phyloP scores from a whole-genome alignment of 2,888 invertebrate species.

The Apantesis nais region DNA sequence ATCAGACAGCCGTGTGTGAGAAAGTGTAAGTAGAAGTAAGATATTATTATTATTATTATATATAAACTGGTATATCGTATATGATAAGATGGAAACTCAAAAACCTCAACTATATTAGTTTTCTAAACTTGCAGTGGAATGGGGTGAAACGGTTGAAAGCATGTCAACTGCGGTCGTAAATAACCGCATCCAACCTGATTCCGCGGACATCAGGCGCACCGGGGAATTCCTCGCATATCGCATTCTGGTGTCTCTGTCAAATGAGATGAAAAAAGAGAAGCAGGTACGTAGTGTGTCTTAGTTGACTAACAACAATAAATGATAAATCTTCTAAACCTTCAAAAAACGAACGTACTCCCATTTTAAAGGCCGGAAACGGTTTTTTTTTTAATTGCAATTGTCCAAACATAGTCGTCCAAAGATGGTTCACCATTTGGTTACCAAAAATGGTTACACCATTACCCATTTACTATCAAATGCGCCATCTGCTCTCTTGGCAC shows the following conservation, averaged over 20 bases:
- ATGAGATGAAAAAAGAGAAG: slow-evolving; percentile 67
- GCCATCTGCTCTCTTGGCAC: too few species aligned
- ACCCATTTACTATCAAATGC: too few species aligned
- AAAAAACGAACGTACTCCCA: not conserved
- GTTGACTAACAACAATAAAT: not conserved
- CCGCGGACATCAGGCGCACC: slow-evolving; percentile 66
- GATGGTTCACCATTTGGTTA: too few species aligned
- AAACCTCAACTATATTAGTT: not conserved
- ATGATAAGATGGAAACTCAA: not conserved
- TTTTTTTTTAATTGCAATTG: not conserved
- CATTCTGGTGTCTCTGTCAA: slow-evolving; percentile 58
- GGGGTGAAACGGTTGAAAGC: slow-evolving; percentile 78
- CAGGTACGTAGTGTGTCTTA: slow-evolving; percentile 41
- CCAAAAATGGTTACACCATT: too few species aligned
- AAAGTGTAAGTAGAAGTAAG: too few species aligned
- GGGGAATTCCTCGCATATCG: slow-evolving; percentile 68
- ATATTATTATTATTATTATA: too few species aligned
- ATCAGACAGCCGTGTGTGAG: too few species aligned
- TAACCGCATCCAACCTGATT: slow-evolving; percentile 64
- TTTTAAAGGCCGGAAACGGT: not conserved
- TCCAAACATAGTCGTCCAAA: too few species aligned
- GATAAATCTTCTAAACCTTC: not conserved
- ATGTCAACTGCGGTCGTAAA: slow-evolving; percentile 70
- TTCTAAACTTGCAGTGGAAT: slow-evolving; percentile 65
- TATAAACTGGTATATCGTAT: too few species aligned